Conservation (phyloP, 2,888 invertebrate species). For the Stenotaenia linearis region DNA sequence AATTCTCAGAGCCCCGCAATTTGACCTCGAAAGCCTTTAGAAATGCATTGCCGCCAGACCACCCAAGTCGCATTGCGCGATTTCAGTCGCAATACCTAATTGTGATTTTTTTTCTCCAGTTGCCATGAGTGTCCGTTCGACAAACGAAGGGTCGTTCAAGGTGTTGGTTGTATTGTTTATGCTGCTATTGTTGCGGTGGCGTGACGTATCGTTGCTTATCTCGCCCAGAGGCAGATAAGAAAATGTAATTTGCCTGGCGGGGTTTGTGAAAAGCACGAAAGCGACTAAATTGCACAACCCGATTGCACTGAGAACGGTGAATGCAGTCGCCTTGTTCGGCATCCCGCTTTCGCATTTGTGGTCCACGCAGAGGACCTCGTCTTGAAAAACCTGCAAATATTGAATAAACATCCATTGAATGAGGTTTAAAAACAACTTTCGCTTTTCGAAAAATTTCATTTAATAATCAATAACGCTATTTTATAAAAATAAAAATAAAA, state of each 20-base stretch:
- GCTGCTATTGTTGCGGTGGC: neutral
- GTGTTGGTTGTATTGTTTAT: neutral
- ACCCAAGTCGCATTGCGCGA: no score
- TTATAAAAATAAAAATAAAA: no score
- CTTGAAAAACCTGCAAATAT: neutral
- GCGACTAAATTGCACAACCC: slow-evolving; percentile 52
- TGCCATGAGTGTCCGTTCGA: slow-evolving; percentile 6
- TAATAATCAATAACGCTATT: no score
- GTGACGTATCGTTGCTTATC: slow-evolving; percentile 16
- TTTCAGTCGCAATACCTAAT: neutral
- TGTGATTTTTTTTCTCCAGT: neutral
- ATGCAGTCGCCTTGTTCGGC: slow-evolving; percentile 36
- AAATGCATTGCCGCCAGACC: no score
- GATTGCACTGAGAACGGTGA: slow-evolving; percentile 43
- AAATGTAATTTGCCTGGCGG: slow-evolving; percentile 13
- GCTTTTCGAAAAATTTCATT: no score
- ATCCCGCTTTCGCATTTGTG: slow-evolving; percentile 27
- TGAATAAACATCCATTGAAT: neutral
- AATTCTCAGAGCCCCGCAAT: no score
- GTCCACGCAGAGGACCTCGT: neutral
- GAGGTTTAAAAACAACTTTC: no score
- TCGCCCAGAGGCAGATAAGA: slow-evolving; percentile 10
- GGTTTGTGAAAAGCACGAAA: slow-evolving; percentile 43
- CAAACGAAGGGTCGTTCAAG: neutral
- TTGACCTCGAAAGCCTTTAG: no score